Conservation (phyloP, 2,113 vertebrate species). For the Clarias magur region DNA sequence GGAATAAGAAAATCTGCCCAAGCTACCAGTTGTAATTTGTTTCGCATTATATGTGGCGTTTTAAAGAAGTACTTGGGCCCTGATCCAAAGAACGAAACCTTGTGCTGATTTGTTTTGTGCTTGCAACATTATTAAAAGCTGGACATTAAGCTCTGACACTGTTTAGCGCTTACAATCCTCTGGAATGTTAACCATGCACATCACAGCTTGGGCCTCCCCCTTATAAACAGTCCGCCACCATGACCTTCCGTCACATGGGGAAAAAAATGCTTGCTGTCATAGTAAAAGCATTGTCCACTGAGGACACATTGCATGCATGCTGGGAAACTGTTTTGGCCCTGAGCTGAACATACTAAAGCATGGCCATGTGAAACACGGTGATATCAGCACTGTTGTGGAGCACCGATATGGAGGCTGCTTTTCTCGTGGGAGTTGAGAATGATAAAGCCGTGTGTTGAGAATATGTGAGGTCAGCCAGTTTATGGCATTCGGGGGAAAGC, state of each 20-base stretch:
- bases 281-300: slow-evolving; percentile 45
- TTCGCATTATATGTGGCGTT: not conserved
- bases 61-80: not conserved
- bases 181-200: slow-evolving; percentile 48
- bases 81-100: slow-evolving; percentile 1
- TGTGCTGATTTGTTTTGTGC: slow-evolving; percentile 40
- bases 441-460: slow-evolving; percentile 4
- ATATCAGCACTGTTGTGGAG: slow-evolving; percentile 26
- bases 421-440: slow-evolving; percentile 25
- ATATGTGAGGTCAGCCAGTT: slow-evolving; percentile 20
- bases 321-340: slow-evolving; percentile 27
- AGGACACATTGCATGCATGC: slow-evolving; percentile 13
- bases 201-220: slow-evolving; percentile 33
- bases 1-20: not conserved
- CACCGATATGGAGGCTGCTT: slow-evolving; percentile 23
- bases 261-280: slow-evolving; percentile 38
- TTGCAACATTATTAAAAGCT: slow-evolving; percentile 26
- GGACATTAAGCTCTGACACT: slow-evolving; percentile 26
- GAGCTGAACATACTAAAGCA: slow-evolving; percentile 20
- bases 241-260: slow-evolving; percentile 34
- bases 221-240: slow-evolving; percentile 43
- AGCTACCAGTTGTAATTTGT: not conserved
- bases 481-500: not conserved
- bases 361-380: slow-evolving; percentile 15
- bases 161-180: slow-evolving; percentile 34